Percentiles rank a stretch among this genome's conserved stretches.
Conservation (phyloP, 1,140 invertebrate genomes). For the Rhagoletis pomonella region DNA sequence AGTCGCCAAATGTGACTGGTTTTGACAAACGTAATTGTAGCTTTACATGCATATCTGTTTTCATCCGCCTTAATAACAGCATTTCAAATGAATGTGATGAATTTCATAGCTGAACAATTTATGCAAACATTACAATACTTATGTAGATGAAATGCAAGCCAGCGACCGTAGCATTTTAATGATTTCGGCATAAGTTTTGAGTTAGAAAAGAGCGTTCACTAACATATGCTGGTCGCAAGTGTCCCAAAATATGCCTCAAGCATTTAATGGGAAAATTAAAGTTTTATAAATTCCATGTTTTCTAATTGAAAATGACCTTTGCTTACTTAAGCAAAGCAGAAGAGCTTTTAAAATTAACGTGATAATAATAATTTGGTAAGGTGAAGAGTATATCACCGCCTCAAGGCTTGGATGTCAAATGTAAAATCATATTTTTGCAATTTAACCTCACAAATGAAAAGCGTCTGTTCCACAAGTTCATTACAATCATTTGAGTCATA, state of each 20-base stretch:
- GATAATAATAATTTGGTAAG: neutral
- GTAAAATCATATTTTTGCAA: too few species aligned
- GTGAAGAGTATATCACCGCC: too few species aligned
- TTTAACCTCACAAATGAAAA: too few species aligned
- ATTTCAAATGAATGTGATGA: conserved; percentile 13
- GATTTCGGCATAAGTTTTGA: neutral
- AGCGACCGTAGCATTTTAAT: conserved; percentile 31
- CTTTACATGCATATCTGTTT: neutral
- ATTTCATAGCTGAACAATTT: conserved; percentile 33
- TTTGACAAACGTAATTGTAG: neutral
- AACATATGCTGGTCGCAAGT: conserved; percentile 14
- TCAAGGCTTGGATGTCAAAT: too few species aligned
- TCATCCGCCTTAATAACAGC: neutral
- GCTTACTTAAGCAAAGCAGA: neutral
- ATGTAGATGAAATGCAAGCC: conserved; percentile 6
- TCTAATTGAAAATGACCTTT: conserved; percentile 46
- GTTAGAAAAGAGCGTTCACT: neutral
- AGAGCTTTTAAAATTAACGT: neutral
- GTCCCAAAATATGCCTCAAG: conserved; percentile 35
- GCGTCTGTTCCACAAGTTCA: neutral
- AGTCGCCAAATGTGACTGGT: conserved; percentile 46
- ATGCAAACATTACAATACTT: neutral
- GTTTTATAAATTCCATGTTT: conserved; percentile 35
- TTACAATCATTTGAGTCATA: too few species aligned
- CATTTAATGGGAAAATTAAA: conserved; percentile 34